Percentiles rank a stretch among this genome's conserved stretches.
Conservation (phyloP, 2,797 vertebrate species). For the Hapalemur alaotrensis region DNA sequence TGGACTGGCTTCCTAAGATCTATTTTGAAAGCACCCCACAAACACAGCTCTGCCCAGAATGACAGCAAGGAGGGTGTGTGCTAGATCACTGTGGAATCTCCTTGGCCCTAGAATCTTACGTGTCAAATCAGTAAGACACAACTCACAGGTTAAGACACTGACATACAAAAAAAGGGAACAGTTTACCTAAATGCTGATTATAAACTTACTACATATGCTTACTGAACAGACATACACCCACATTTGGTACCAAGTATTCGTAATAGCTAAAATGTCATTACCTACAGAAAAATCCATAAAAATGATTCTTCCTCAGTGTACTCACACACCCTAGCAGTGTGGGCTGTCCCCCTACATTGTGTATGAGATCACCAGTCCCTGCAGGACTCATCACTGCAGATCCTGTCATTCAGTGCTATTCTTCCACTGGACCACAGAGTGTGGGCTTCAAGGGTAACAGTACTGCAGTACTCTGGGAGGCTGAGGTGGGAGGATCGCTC, state of each 20-base stretch:
- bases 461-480: not conserved
- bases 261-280: not conserved
- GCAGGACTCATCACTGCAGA: not conserved
- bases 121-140: not conserved
- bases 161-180: not conserved
- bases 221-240: not conserved
- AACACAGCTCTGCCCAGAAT: not conserved
- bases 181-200: not conserved
- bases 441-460: not conserved
- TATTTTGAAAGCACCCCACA: not conserved
- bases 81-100: not conserved
- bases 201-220: not conserved
- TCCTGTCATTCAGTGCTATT: rapidly evolving
- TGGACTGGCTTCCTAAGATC: not conserved
- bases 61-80: not conserved
- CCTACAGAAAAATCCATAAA: not conserved
- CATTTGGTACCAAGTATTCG: not conserved
- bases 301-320: not conserved
- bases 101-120: not conserved
- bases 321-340: not conserved
- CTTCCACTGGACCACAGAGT: not conserved
- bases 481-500: too few relatives aligned
- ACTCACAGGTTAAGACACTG: not conserved
- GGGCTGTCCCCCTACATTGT: not conserved
- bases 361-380: not conserved